These are phyloP conservation scores for Anisognathus igniventris DNA, from an alignment of 2,797 vertebrate species.

Conservation along the genomic window DNA sequence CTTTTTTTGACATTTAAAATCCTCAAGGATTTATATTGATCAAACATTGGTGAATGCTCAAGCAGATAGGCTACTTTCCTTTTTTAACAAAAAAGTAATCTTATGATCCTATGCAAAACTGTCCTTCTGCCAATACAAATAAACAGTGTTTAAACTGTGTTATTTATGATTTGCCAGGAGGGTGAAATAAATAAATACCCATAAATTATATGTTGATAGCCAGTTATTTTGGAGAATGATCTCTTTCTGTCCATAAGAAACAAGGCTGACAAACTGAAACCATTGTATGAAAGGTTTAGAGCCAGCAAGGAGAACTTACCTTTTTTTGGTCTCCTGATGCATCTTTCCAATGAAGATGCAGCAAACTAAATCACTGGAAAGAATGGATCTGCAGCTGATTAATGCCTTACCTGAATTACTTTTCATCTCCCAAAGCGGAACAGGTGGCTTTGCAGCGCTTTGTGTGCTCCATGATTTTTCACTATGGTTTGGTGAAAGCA, in stretches of 20 bases:
- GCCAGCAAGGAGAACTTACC: neutral
- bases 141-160: neutral
- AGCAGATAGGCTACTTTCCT: neutral
- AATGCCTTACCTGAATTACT: neutral
- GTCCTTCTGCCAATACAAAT: neutral
- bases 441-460: rapidly evolving
- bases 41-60: neutral
- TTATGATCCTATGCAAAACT: neutral
- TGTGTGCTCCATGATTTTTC: neutral
- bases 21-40: neutral
- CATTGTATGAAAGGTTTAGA: neutral
- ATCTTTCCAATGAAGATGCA: neutral
- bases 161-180: neutral
- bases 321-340: neutral
- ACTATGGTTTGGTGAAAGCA: neutral
- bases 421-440: neutral
- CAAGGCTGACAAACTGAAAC: neutral
- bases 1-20: neutral
- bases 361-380: neutral
- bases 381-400: neutral
- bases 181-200: neutral
- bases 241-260: neutral
- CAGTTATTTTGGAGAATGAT: neutral
- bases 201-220: neutral
- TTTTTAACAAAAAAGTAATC: neutral